A percentile compares a stretch with the other conserved stretches of the same genome.
These are phyloP conservation scores for Umimayanthus chanpuru DNA, from an alignment of 92 coral and sea anemone species.

Conservation along the genomic window DNA sequence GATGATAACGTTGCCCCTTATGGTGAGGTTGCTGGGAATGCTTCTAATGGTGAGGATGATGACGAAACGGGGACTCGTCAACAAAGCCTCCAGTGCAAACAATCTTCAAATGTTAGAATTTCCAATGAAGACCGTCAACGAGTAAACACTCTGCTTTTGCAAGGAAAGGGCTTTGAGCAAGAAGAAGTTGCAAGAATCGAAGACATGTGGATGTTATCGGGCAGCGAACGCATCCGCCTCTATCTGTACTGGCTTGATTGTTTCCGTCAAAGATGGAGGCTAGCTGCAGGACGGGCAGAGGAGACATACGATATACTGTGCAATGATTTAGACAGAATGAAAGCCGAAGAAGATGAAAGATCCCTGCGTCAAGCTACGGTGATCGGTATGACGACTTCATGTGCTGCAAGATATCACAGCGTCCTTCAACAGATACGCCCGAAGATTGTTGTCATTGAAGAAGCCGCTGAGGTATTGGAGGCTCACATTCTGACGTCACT, in stretches of 20 bases:
- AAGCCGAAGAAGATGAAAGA: slow-evolving; percentile 49
- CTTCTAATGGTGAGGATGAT: not conserved
- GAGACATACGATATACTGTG: slow-evolving; percentile 52
- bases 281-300: slow-evolving; percentile 44
- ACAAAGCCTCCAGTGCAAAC: not conserved
- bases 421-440: slow-evolving; percentile 68
- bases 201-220: slow-evolving; percentile 64
- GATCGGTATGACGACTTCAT: slow-evolving; percentile 83
- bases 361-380: slow-evolving; percentile 64
- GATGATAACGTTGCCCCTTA: not conserved
- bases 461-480: slow-evolving; percentile 89
- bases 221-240: slow-evolving; percentile 57
- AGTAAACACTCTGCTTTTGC: slow-evolving; percentile 37
- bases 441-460: slow-evolving; percentile 71
- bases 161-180: slow-evolving; percentile 39
- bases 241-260: slow-evolving; percentile 68
- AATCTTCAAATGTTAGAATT: not conserved
- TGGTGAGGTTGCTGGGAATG: not conserved
- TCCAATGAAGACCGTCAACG: not conserved
- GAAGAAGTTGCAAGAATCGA: slow-evolving; percentile 44
- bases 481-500: slow-evolving; percentile 80
- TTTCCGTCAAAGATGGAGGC: slow-evolving; percentile 42
- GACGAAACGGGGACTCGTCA: not conserved
- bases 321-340: slow-evolving; percentile 10
- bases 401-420: slow-evolving; percentile 71